Base-by-base conservation (phyloP, 2,888 invertebrate genomes). In the Hylaea fasciaria region DNA sequence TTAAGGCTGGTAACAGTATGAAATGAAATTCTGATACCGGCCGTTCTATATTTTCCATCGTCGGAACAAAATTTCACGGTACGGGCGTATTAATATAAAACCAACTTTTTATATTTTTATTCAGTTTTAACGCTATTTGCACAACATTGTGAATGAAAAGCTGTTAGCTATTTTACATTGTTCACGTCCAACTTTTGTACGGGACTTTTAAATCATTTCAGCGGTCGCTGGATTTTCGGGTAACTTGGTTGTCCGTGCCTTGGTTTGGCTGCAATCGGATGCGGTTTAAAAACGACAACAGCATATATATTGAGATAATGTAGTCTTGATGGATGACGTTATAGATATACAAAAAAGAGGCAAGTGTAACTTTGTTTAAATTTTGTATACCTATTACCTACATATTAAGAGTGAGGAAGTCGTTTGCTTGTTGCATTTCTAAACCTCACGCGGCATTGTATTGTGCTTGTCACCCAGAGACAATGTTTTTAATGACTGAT, bases 151-250 rank as follows among this genome's bases (percentile, higher is more conserved):
- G 22, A 22, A 5, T 28, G 49, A 57, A 63, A 57, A 63, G 40
- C 51, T 52, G 54, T 50, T 43, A 45, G 40, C 16, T 57, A 62
- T 52, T 50, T 65, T 51, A 50, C 32, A 50, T 55, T 54, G 46
- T 54, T 28, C 51, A 17, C 41, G 44, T 44, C 37, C 29, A 17
- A 41, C 46, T 61, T 63, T 66, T 58, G 55, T 51, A 54, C 48
- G 41, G 46, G 52, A 51, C 53, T 62, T 53, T 62, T 59, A 22
- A 57, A 65, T 55, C 57, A 61, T 66, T 66, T 64, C 64, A 64
- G 59, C 61, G 65, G 68, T 55, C 54, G 61, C 57, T 58, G 68
- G 55, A 62, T 66, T 65, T 61, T 47, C 47, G 57, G 64, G 62
- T 62, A 57, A 29, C 65, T 60, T 22, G 62, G 64, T 59, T 55